Evolutionary conservation across 2,888 invertebrate species (phyloP).

Genomic region (Lithophane semibrunnea): DNA sequence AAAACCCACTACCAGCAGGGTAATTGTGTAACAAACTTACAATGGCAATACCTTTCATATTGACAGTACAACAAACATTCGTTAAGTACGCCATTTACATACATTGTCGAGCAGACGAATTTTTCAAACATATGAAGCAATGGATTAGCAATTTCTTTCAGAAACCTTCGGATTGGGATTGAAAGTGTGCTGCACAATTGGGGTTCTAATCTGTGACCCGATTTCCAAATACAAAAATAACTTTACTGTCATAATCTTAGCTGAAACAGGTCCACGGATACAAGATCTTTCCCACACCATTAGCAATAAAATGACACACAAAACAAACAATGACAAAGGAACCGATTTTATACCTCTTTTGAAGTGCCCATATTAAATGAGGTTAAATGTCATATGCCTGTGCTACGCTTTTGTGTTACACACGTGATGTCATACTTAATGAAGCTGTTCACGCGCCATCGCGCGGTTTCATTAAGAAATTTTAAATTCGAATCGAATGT

Average conservation of each 20-base stretch:
- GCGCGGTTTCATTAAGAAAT: conserved; percentile 32
- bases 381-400: not conserved
- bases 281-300: too few species aligned
- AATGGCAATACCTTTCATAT: not conserved
- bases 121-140: not conserved
- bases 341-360: not conserved
- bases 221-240: not conserved
- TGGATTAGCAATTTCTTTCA: not conserved
- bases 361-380: not conserved
- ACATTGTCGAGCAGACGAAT: not conserved
- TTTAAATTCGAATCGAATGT: conserved; percentile 4
- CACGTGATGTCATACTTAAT: not conserved
- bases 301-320: not conserved
- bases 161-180: too few species aligned
- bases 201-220: not conserved
- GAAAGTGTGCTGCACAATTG: too few species aligned
- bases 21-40: too few species aligned
- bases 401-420: not conserved
- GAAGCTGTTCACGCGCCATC: not conserved
- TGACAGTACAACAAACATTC: not conserved
- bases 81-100: not conserved
- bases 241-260: not conserved
- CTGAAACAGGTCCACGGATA: not conserved
- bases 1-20: too few species aligned
- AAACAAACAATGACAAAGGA: not conserved